phyloP scores from a whole-genome alignment of 1,140 invertebrate species.

The Pachypeltis micranthus region DNA sequence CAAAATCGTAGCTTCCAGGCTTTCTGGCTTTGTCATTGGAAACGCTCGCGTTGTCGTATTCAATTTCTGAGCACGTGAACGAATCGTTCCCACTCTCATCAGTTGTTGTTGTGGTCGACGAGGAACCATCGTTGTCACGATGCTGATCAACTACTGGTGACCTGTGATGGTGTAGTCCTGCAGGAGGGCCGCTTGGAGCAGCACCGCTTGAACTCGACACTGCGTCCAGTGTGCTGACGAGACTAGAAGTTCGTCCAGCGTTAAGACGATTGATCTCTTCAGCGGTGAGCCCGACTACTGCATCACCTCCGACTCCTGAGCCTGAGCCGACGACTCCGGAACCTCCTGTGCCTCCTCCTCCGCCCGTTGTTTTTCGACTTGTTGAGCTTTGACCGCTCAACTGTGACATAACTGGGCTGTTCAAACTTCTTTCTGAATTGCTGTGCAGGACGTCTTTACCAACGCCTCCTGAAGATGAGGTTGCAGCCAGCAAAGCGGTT shows the following conservation, averaged over 20 bases:
- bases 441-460: constrained; percentile 70
- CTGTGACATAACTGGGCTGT: constrained; percentile 82
- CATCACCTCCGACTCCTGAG: constrained; percentile 34
- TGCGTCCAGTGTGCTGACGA: constrained; percentile 83
- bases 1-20: constrained; percentile 65
- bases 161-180: constrained; percentile 27
- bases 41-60: constrained; percentile 82
- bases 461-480: constrained; percentile 69
- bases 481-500: constrained; percentile 73
- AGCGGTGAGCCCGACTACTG: constrained; percentile 65
- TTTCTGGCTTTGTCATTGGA: constrained; percentile 38
- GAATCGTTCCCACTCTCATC: constrained; percentile 94
- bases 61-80: constrained; percentile 95
- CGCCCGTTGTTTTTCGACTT: constrained; percentile 48
- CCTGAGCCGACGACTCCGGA: constrained; percentile 43
- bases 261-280: constrained; percentile 88
- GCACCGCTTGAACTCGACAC: constrained; percentile 80
- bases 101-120: constrained; percentile 48
- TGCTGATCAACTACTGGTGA: constrained; percentile 19
- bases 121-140: constrained; percentile 56
- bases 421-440: constrained; percentile 78
- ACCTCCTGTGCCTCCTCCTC: constrained; percentile 33
- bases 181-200: constrained; percentile 43
- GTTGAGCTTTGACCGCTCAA: constrained; percentile 69
- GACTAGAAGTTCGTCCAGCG: constrained; percentile 66